These are phyloP conservation scores for Ovis canadensis DNA, from an alignment of 2,113 vertebrate genomes.

Conservation along the genomic window DNA sequence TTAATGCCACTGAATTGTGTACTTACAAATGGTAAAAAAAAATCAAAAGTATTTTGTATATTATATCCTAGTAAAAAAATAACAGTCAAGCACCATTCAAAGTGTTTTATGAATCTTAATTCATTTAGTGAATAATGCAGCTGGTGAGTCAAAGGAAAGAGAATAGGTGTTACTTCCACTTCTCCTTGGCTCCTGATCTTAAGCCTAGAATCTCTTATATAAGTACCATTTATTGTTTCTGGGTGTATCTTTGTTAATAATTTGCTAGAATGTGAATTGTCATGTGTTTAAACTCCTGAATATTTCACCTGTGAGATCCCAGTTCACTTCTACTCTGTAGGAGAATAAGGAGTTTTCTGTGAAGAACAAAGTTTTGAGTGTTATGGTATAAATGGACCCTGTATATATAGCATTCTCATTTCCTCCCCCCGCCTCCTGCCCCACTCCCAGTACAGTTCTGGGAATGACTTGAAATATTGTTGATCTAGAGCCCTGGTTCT, in stretches of 20 bases:
- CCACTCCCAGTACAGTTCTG: not conserved
- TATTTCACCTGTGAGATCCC: not conserved
- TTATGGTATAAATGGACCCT: not conserved
- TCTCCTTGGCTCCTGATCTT: not conserved
- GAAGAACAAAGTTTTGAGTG: not conserved
- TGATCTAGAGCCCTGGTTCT: not conserved
- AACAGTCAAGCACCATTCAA: not conserved
- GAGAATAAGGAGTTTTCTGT: not conserved
- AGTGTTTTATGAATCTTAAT: not conserved
- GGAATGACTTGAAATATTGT: constrained; percentile 5
- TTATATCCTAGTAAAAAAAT: not conserved
- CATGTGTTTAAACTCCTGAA: not conserved
- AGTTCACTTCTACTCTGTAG: not conserved
- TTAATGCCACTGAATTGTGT: not conserved
- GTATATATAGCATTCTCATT: not conserved
- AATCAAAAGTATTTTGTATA: not conserved
- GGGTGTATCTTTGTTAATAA: not conserved
- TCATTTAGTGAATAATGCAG: not conserved
- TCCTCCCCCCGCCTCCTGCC: fast-evolving
- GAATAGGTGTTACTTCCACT: not conserved
- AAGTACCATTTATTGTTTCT: not conserved
- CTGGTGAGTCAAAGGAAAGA: not conserved
- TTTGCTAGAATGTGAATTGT: not conserved
- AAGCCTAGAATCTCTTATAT: not conserved
- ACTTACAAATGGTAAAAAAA: not conserved